Base-by-base conservation (phyloP, 2,888 invertebrate species). In the Galerucella nymphaeae region DNA sequence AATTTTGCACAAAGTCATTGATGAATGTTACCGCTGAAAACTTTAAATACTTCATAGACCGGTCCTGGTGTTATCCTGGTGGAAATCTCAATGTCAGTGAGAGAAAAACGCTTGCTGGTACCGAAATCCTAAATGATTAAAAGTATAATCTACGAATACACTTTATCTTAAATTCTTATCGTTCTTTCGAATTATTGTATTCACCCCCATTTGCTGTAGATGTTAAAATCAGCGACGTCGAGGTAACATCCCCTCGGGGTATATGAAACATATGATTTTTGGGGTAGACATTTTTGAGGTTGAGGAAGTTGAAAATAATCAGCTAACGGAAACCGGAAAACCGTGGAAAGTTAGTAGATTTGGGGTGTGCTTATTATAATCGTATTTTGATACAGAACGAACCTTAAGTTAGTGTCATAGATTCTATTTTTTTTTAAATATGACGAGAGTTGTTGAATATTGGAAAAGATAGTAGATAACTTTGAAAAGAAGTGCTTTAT, bases 131-230 rank as follows among this genome's bases (percentile, higher is more conserved):
- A 80, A 82, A 83, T 84, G 84, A 84, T 84, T 84, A 84, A 84
- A 84, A 83, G 84, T 83, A 83, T 83, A 83, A 84, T 83, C 85
- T 84, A 80, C 81, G 81, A 82, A 83, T 83, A 83, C 84, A 82
- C 81, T 82, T 82, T 79, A 82, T 82, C 81, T 81, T 76, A 74
- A 78, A 80, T 82, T 82, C 80, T 79, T 80, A 80, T 79, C 79
- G 76, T 78, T 78, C 77, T 78, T 79, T 75, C 74, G 74, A 76
- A 76, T 67, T 66, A 69, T 73, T 74, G 70, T 68, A 74, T 76
- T 75, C 74, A 72, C 74, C 75, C 30, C 53, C 67, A 69, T 53
- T 66, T 61, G 53, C 66, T 70, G 42, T 59, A 16, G 57, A 57
- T 69, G 67, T 53, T 48, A 18, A 61, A 69, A 38, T 62, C 61